Evolutionary conservation across 2,888 invertebrate genomes (phyloP), one percentile per base, ranked within the genome.

Genomic region (Mechanitis messenoides): DNA sequence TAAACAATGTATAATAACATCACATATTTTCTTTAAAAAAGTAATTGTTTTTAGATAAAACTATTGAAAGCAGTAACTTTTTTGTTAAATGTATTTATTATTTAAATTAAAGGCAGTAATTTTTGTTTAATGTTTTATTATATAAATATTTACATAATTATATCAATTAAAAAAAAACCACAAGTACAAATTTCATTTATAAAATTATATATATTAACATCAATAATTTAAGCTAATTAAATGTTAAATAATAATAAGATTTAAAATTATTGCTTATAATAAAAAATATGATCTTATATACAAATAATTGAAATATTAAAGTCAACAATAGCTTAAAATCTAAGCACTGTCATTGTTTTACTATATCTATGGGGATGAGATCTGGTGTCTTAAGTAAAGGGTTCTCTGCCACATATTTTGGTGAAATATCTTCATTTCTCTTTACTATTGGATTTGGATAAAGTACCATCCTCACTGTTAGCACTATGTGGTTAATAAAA

Each of bases 401-500:
- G 67, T 88, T 88, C 0, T 65, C 64, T 57, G 74, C 69, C n/a
- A 63, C 56, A 0, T 68, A 60, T 58, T 64, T 66, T 6, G 50
- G 50, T 12, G 61, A 64, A 56, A 75, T 79, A 12, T 66, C 74
- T 59, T 69, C 69, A 56, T 75, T 70, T 62, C 71, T 73, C 45
- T 74, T 73, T 7, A 50, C 50, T 31, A 31, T 59, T 0, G 77
- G 75, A 3, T 71, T 73, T 28, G 69, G 56, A 58, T 74, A 46
- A 64, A 83, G 69, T 33, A 65, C 70, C 63, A 77, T 80, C 70
- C 77, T 79, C 65, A 85, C 11, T 20, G 75, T 68, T 65, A 85
- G 75, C 46, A 89, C 85, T 70, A 84, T 56, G 12, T 80, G 76
- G 74, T 83, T 84, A 3, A 85, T 66, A 71, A 82, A 85, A 84